Conservation (phyloP, 2,888 invertebrate genomes). For the Oscheius myriophilus region DNA sequence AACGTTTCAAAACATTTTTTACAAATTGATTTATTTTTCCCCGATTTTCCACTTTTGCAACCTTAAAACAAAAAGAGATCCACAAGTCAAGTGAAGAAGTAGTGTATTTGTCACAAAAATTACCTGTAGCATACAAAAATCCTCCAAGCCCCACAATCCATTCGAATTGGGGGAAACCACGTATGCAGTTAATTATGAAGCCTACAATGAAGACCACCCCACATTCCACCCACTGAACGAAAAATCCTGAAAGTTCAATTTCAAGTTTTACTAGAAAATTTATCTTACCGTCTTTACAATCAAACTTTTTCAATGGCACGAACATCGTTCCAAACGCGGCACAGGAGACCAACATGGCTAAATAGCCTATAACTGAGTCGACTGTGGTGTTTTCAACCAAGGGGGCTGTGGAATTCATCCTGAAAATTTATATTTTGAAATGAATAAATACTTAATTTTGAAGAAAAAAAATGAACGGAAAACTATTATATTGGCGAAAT, state of each 20-base stretch:
- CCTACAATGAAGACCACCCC: slow-evolving; percentile 63
- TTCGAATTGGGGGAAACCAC: slow-evolving; percentile 62
- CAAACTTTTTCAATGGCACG: slow-evolving; percentile 55
- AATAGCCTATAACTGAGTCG: slow-evolving; percentile 53
- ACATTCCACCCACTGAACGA: slow-evolving; percentile 68
- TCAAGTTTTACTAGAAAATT: not conserved
- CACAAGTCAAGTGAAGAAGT: no score
- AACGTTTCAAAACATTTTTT: not conserved
- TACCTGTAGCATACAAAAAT: slow-evolving; percentile 64
- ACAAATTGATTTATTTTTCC: no score
- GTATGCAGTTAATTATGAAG: slow-evolving; percentile 56
- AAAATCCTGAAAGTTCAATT: slow-evolving; percentile 53
- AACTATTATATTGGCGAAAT: no score
- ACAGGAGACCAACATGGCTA: slow-evolving; percentile 59
- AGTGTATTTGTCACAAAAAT: no score
- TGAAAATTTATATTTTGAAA: no score
- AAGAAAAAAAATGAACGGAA: no score
- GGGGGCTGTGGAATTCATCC: no score
- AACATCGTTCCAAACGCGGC: slow-evolving; percentile 65
- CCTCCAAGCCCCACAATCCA: slow-evolving; percentile 62
- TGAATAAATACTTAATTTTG: no score
- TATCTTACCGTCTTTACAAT: slow-evolving; percentile 61
- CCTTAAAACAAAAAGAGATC: not conserved
- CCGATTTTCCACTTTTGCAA: no score
- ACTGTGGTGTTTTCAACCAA: slow-evolving; percentile 6